Conservation (phyloP, 2,888 invertebrate genomes). For the Drosophila phalerata region DNA sequence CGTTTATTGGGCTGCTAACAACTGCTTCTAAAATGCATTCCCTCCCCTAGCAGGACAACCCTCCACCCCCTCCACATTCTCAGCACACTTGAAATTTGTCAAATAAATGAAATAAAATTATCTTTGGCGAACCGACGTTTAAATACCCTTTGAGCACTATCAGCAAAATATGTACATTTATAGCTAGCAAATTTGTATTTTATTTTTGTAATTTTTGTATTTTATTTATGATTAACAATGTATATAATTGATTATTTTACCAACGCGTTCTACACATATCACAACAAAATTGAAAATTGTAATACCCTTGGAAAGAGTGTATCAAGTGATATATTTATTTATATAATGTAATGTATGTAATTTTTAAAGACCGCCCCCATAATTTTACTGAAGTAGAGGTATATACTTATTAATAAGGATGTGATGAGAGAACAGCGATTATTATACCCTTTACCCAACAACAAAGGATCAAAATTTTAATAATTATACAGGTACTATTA, state of each 20-base stretch:
- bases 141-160: neutral
- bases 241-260: neutral
- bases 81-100: neutral
- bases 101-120: neutral
- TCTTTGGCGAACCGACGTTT: neutral
- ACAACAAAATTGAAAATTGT: neutral
- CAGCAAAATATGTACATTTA: neutral
- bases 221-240: neutral
- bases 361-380: neutral
- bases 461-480: neutral
- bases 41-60: neutral
- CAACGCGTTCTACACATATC: neutral
- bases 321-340: neutral
- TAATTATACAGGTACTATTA: neutral
- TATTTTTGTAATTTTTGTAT: too few species aligned
- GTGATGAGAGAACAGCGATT: neutral
- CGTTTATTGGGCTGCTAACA: neutral
- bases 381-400: neutral
- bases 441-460: neutral
- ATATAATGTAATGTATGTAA: neutral
- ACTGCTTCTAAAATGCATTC: constrained; percentile 4
- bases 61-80: neutral
- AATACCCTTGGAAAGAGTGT: neutral
- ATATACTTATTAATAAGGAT: neutral
- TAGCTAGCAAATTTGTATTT: neutral